phyloP scores from a whole-genome alignment of 2,113 vertebrate species.

The Sinosuthora webbiana region DNA sequence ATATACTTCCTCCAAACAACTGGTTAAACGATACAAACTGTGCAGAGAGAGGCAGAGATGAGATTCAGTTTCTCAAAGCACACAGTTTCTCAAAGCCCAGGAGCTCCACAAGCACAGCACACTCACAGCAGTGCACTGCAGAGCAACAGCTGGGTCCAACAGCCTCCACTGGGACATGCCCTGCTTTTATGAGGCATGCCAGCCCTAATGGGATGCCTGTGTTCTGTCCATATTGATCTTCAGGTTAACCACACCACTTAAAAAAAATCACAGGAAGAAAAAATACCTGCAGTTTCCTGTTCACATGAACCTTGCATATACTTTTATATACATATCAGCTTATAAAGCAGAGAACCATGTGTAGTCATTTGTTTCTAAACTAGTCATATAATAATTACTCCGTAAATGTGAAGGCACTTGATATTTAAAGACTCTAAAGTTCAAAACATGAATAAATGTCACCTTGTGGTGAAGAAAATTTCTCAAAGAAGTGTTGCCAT shows the following conservation, averaged over 20 bases:
- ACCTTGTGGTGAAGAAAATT: background rate
- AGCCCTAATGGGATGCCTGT: rapidly evolving
- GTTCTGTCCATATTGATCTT: background rate
- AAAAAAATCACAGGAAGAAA: background rate
- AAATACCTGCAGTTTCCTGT: background rate
- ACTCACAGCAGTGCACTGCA: rapidly evolving
- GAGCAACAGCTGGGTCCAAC: background rate
- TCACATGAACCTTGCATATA: background rate
- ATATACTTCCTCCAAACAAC: background rate
- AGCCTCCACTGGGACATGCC: background rate
- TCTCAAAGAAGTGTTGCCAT: rapidly evolving
- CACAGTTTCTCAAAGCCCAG: background rate
- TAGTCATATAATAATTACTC: background rate
- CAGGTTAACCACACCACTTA: background rate
- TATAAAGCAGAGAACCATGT: background rate
- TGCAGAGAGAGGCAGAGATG: background rate
- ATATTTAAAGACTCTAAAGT: background rate
- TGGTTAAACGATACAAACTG: background rate
- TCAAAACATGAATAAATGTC: background rate
- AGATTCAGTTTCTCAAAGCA: background rate
- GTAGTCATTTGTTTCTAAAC: background rate
- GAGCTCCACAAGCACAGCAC: background rate
- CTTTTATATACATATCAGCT: rapidly evolving
- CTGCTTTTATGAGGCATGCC: background rate
- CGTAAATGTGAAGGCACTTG: background rate